phyloP scores from a whole-genome alignment of 2,113 vertebrate genomes.

The Otocyon megalotis region DNA sequence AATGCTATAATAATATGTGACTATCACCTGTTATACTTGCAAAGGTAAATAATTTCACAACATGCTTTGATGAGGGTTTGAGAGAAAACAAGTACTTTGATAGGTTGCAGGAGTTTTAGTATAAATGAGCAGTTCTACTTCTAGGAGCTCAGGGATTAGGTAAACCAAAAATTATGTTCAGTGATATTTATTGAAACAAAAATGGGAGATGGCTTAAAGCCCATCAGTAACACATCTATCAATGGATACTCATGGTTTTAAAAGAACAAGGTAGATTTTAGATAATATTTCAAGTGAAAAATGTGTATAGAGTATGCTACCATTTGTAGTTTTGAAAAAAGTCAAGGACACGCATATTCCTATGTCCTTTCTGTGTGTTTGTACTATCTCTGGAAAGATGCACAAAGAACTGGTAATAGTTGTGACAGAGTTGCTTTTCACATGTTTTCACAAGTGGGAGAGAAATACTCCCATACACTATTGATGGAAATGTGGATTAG shows the following conservation, averaged over 20 bases:
- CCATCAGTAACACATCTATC: neutral
- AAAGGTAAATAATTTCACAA: neutral
- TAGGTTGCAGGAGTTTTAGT: neutral
- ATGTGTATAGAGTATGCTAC: neutral
- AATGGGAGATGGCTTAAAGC: neutral
- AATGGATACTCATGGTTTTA: neutral
- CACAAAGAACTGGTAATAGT: neutral
- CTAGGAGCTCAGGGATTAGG: neutral
- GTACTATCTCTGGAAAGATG: neutral
- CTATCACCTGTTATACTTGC: neutral
- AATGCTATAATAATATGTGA: neutral
- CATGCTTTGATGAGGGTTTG: neutral
- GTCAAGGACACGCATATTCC: neutral
- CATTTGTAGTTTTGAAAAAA: neutral
- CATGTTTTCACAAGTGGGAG: neutral
- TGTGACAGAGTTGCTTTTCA: neutral
- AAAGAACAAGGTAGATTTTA: neutral
- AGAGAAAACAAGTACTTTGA: neutral
- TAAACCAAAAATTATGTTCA: neutral
- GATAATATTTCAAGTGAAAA: neutral
- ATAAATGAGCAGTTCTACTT: neutral
- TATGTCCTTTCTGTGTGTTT: neutral
- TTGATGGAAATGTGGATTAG: neutral
- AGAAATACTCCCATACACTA: neutral
- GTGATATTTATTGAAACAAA: neutral